phyloP scores from a whole-genome alignment of 2,797 vertebrate genomes.

The Dryobates pubescens region DNA sequence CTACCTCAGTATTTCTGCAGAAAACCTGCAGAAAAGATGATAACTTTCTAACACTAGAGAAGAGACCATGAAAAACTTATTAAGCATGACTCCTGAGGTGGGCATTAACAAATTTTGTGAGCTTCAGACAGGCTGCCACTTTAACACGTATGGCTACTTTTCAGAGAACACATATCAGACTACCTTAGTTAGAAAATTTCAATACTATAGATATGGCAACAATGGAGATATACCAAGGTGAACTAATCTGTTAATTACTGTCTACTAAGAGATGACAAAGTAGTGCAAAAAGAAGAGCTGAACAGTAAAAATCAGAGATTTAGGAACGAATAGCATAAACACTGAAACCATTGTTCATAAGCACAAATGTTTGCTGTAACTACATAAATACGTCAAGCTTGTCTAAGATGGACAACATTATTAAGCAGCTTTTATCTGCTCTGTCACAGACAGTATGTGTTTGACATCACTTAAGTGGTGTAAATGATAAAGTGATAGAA shows the following conservation, averaged over 20 bases:
- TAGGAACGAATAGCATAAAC: not conserved
- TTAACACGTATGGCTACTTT: not conserved
- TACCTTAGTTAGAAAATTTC: not conserved
- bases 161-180: not conserved
- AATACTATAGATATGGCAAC: not conserved
- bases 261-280: not conserved
- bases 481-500: not conserved
- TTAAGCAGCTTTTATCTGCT: not conserved
- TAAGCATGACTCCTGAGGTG: not conserved
- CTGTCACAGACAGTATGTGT: not conserved
- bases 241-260: not conserved
- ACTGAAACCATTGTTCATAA: not conserved
- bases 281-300: not conserved
- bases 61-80: not conserved
- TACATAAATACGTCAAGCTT: not conserved
- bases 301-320: not conserved
- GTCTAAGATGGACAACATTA: not conserved
- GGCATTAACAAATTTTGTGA: not conserved
- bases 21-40: not conserved
- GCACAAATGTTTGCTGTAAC: not conserved
- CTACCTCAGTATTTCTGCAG: not conserved
- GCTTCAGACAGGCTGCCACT: not conserved
- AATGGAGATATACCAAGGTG: not conserved
- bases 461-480: not conserved
- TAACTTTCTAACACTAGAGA: not conserved